Base-by-base conservation (phyloP, 2,797 vertebrate genomes). In the Chelidonichthys spinosus region DNA sequence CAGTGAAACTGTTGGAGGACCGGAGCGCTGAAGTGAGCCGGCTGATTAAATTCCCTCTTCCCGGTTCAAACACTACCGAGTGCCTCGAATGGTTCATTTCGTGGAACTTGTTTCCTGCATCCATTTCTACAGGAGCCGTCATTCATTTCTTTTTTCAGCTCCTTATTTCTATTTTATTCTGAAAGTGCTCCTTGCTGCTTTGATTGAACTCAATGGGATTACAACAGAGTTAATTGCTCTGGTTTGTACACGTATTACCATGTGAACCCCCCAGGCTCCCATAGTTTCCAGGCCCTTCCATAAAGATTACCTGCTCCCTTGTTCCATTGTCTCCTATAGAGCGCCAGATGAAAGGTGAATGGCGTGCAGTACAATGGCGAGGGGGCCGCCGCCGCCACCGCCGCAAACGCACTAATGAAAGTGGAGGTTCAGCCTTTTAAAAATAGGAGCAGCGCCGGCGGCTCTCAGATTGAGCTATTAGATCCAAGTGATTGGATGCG, bases 171-270 rank as follows among this genome's bases (percentile, higher is more conserved):
- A 50, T 78, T 83, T 82, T 67, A 74, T 86, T 89, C 77, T 70
- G 47, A 86, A 90, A 82, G 82, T 85, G 72, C 76, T 39, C 64
- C 79, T 83, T 76, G 81, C 80, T 85, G 60, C 69, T 91, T 86
- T 90, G 91, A 92, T 92, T 88, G 76, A 90, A 92, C 86, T 92
- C 89, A 89, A 85, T 87, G 84, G 89, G 89, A 92, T 92, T 92
- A 91, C 88, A 88, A 83, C 79, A 40, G 81, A 90, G 84, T 88
- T 92, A 91, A 94, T 92, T 84, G 81, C 87, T 90, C 74, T 83
- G 86, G 85, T 93, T 89, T 90, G 88, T 93, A 86, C 86, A 89
- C 87, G 90, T 87, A 91, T 90, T 90, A 90, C 76, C 78, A 90
- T 83, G 85, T 87, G 87, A 92, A 89, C 89, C 83, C 80, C 82